Conservation (phyloP, 1,140 invertebrate species). For the Leptonema lineaticorne region DNA sequence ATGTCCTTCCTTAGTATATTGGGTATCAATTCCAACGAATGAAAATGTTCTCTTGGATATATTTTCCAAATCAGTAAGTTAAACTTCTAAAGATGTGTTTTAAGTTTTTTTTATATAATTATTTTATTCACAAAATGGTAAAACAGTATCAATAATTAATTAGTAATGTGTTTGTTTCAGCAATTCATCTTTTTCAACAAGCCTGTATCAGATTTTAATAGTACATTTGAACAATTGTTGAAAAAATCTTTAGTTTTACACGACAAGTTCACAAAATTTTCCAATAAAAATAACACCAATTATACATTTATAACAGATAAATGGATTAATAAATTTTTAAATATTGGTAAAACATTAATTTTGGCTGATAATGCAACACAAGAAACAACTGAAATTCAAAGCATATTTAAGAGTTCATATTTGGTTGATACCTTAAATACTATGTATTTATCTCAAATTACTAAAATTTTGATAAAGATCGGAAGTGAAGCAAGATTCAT, state of each 20-base stretch:
- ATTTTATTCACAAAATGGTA: not conserved
- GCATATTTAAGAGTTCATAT: conserved; percentile 20
- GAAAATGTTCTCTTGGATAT: conserved; percentile 52
- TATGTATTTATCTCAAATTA: conserved; percentile 51
- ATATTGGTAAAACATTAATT: conserved; percentile 31
- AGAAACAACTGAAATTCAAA: conserved; percentile 2
- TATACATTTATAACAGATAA: conserved; percentile 41
- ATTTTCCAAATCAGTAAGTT: conserved; percentile 49
- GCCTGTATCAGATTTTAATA: conserved; percentile 45
- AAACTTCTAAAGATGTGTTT: not conserved
- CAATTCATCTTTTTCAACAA: conserved; percentile 52
- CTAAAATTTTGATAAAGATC: conserved; percentile 48
- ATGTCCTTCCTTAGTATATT: conserved; percentile 52
- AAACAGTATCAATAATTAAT: no score
- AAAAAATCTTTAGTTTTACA: conserved; percentile 44
- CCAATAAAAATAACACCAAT: conserved; percentile 44
- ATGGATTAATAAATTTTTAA: conserved; percentile 34
- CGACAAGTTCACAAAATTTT: conserved; percentile 43
- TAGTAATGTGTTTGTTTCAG: no score
- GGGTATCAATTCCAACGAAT: conserved; percentile 51
- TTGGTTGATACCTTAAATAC: conserved; percentile 31
- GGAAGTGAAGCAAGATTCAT: conserved; percentile 31
- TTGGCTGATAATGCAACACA: not conserved
- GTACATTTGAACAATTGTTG: conserved; percentile 47
- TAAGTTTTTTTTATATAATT: not conserved